Evolutionary conservation across 2,113 vertebrate genomes (phyloP).

Genomic region (Otocyon megalotis): DNA sequence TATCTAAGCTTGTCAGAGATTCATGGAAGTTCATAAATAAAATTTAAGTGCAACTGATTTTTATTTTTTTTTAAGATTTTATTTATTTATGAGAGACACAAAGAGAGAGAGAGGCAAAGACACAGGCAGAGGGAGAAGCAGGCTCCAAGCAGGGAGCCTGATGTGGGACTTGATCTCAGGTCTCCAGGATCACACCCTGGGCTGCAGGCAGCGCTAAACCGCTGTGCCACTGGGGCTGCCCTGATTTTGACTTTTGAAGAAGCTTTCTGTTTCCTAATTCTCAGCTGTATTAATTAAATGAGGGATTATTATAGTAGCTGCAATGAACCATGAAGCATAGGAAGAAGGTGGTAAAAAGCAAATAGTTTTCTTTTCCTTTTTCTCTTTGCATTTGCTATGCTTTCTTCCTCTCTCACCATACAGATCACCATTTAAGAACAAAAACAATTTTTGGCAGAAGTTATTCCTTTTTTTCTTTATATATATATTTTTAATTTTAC

Average conservation of each 20-base stretch:
- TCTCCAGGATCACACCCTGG: too few species aligned
- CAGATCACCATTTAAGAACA: background rate
- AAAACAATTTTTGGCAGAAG: background rate
- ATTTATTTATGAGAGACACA: too few species aligned
- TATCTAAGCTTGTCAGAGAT: background rate
- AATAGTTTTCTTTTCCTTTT: background rate
- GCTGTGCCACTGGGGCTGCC: too few species aligned
- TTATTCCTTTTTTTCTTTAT: background rate
- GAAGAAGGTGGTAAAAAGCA: background rate
- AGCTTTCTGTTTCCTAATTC: background rate
- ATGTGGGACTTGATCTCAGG: too few species aligned
- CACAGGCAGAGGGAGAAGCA: too few species aligned
- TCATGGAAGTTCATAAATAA: background rate
- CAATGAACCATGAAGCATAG: background rate
- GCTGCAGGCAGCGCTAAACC: too few species aligned
- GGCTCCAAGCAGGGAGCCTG: too few species aligned
- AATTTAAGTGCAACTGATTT: slow-evolving; percentile 8
- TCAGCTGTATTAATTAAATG: background rate
- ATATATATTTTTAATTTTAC: too few species aligned
- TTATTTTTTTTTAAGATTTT: background rate
- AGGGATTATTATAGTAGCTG: background rate
- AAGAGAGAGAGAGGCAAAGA: too few species aligned
- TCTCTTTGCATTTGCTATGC: background rate
- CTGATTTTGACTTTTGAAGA: background rate
- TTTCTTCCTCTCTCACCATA: background rate